A percentile compares a stretch with the other conserved stretches of the same genome.
phyloP scores from a whole-genome alignment of 2,113 vertebrate genomes.

The Aphyosemion australe region DNA sequence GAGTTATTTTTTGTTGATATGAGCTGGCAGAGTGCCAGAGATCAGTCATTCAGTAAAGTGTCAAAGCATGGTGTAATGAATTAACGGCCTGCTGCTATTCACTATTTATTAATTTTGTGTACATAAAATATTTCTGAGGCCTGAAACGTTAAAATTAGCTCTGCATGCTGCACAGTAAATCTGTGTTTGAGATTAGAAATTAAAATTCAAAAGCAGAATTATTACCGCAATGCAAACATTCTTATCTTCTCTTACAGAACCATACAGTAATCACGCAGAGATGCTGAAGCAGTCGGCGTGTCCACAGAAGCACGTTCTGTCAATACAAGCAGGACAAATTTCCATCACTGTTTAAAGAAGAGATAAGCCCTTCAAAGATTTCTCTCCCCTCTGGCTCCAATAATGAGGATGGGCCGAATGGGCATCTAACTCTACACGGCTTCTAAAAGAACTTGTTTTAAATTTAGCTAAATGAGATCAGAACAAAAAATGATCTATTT shows the following conservation, averaged over 20 bases:
- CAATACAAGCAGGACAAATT: slow-evolving; percentile 5
- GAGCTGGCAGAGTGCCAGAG: neutral
- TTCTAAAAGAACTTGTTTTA: no score
- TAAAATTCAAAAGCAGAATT: neutral
- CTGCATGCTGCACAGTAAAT: neutral
- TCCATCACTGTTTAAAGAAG: neutral
- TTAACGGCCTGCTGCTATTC: neutral
- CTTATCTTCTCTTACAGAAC: neutral
- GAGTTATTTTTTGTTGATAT: neutral
- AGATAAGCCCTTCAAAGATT: slow-evolving; percentile 4
- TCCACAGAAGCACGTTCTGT: slow-evolving; percentile 20
- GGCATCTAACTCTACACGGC: neutral
- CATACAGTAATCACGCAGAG: neutral
- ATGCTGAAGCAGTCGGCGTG: slow-evolving; percentile 7
- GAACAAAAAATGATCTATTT: no score
- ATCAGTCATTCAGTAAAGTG: neutral
- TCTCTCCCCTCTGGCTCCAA: neutral
- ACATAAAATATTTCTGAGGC: neutral
- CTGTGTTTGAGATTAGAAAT: neutral
- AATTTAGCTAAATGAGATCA: no score
- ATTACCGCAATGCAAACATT: neutral
- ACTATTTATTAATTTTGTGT: neutral
- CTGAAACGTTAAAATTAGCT: neutral
- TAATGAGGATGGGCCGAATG: neutral
- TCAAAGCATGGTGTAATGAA: slow-evolving; percentile 8